Percentiles rank a stretch among this genome's conserved stretches.
These are phyloP conservation scores for Hyposoter didymator DNA, from an alignment of 2,888 invertebrate genomes.

Conservation along the genomic window DNA sequence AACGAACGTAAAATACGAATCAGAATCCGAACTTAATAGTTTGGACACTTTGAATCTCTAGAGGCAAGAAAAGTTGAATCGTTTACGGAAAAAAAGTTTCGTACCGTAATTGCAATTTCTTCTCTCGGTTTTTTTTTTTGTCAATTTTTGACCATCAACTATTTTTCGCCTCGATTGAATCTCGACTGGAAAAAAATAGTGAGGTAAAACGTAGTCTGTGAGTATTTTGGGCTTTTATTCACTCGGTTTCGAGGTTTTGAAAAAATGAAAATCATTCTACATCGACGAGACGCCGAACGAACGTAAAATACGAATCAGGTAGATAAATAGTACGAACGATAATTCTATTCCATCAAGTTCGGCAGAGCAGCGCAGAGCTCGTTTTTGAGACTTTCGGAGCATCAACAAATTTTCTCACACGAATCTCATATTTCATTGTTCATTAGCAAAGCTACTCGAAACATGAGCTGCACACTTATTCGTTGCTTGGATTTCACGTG, in stretches of 20 bases:
- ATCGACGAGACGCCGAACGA: not conserved
- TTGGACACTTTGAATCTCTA: too few relatives aligned
- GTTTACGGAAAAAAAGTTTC: too few relatives aligned
- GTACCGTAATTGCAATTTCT: too few relatives aligned
- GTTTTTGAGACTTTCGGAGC: slow-evolving; percentile 18
- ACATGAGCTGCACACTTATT: slow-evolving; percentile 19
- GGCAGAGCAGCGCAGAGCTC: not conserved
- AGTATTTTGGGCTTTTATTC: not conserved
- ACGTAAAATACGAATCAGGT: not conserved
- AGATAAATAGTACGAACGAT: slow-evolving; percentile 15
- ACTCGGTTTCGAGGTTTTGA: not conserved
- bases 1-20: not conserved
- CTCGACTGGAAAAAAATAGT: not conserved
- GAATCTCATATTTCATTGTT: not conserved
- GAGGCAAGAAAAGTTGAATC: too few relatives aligned
- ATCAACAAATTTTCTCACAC: not conserved
- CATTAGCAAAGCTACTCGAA: not conserved
- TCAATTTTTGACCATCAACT: not conserved
- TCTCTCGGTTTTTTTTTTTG: not conserved
- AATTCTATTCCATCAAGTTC: not conserved
- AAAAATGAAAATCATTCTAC: not conserved
- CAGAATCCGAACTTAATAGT: too few relatives aligned
- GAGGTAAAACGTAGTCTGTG: not conserved
- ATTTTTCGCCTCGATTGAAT: not conserved
- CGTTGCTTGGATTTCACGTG: slow-evolving; percentile 7